Evolutionary conservation across 2,797 vertebrate species (phyloP).

Genomic region (Acanthurus tractus): DNA sequence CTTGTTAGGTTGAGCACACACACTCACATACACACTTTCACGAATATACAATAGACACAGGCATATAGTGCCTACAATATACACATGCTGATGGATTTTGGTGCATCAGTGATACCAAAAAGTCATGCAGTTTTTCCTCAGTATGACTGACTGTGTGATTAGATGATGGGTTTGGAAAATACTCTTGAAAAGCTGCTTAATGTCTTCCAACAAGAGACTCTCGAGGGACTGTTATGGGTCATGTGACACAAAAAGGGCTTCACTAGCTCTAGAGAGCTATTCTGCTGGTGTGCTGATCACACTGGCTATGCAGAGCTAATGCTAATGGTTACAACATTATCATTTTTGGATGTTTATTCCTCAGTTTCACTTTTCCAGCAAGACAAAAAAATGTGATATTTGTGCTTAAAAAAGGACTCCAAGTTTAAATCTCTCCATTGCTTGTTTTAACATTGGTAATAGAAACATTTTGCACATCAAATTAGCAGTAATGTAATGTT

Average conservation of each 20-base stretch:
- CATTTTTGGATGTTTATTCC: background rate
- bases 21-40: background rate
- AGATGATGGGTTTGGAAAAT: constrained; percentile 35
- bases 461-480: no score
- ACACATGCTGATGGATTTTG: constrained; percentile 19
- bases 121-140: constrained; percentile 12
- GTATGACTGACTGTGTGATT: constrained; percentile 27
- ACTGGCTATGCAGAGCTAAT: background rate
- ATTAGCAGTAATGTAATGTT: background rate
- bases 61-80: background rate
- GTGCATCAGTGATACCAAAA: background rate
- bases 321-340: background rate
- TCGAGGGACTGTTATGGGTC: background rate
- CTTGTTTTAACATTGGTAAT: no score
- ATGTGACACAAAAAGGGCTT: constrained; percentile 9
- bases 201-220: constrained; percentile 1
- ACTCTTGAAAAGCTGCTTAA: constrained; percentile 24
- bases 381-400: background rate
- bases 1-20: constrained; percentile 26
- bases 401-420: background rate
- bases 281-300: background rate
- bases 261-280: background rate
- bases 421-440: background rate
- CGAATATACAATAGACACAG: constrained; percentile 22
- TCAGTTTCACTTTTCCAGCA: background rate